Evolutionary conservation across 2,888 invertebrate genomes (phyloP), one percentile per base, ranked within the genome.

Genomic region (Melolontha melolontha): DNA sequence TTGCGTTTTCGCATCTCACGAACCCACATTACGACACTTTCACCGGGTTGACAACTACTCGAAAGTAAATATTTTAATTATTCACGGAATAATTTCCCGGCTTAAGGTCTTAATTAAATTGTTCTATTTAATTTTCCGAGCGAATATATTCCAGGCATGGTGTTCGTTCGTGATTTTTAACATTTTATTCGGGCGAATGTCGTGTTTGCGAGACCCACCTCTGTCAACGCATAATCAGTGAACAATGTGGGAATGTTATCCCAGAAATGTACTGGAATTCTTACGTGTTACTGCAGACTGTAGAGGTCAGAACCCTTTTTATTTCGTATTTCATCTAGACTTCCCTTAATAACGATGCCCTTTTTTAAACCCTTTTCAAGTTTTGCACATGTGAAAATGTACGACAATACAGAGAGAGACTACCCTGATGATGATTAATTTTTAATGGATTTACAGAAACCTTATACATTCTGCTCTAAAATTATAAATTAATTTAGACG

Each of bases 201-300:
- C 34, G 34, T 34, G 34, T 34, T 57, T 42, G 57, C 57, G 34
- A 41, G 29, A 42, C 12, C 17, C 42, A 22, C 57, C 42, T 42
- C 42, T 42, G 57, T 57, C 57, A 57, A 57, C 57, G 22, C 22
- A 34, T 34, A 34, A 22, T 11, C 27, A 42, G 22, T 27, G 52
- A 22, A 49, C 49, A 49, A 57, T 17, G 57, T 57, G 42, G 42
- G 42, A 57, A 42, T 42, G 57, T n/a, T 57, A 41, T 57, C 42
- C 57, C 22, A 22, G 57, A 57, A 57, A 42, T 57, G 52, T 52
- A 57, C 42, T 42, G 57, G 41, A 57, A 57, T 57, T 57, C 57
- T 41, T 52, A 34, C 39, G 52, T 34, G 34, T 52, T 52, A 34
- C 52, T 8, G 11, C 12, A 29, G 52, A 34, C 34, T 34, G 34